phyloP scores from a whole-genome alignment of 1,140 invertebrate species.

The Mesaphorura yosii region DNA sequence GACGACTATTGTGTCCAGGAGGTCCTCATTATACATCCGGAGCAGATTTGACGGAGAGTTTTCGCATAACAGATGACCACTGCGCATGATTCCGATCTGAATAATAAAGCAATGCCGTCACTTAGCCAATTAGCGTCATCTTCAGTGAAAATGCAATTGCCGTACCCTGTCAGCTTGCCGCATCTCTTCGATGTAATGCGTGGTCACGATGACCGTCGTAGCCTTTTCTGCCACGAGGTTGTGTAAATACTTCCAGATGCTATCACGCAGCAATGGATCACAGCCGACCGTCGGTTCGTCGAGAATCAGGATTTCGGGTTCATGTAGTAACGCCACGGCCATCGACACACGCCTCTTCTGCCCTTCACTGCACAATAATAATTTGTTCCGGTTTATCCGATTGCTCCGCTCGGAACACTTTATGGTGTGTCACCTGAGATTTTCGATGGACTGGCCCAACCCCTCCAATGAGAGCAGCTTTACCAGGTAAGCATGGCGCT shows the following conservation, averaged over 20 bases:
- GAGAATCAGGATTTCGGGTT: slow-evolving; percentile 80
- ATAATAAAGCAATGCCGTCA: slow-evolving; percentile 46
- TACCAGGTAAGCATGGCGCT: slow-evolving; percentile 59
- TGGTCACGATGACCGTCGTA: slow-evolving; percentile 24
- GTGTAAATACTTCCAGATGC: slow-evolving; percentile 25
- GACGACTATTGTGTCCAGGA: slow-evolving; percentile 83
- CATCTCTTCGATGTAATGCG: slow-evolving; percentile 27
- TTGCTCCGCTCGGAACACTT: slow-evolving; percentile 1
- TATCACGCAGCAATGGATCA: slow-evolving; percentile 17
- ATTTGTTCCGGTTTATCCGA: not conserved
- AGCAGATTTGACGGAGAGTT: slow-evolving; percentile 74
- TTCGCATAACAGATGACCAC: slow-evolving; percentile 76
- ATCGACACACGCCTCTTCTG: slow-evolving; percentile 80
- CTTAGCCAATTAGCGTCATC: slow-evolving; percentile 79
- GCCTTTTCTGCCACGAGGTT: slow-evolving; percentile 11
- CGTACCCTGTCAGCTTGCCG: slow-evolving; percentile 23
- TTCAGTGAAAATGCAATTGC: slow-evolving; percentile 45
- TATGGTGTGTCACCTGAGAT: slow-evolving; percentile 53
- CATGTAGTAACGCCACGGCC: slow-evolving; percentile 80
- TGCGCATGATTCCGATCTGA: slow-evolving; percentile 92
- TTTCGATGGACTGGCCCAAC: slow-evolving; percentile 69
- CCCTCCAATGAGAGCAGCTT: slow-evolving; percentile 78
- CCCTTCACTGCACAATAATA: slow-evolving; percentile 8
- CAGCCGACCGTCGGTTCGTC: slow-evolving; percentile 22
- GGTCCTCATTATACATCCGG: slow-evolving; percentile 64